A percentile compares a stretch with the other conserved stretches of the same genome.
Conservation (phyloP, 2,888 invertebrate genomes). For the Cistogaster globosa region DNA sequence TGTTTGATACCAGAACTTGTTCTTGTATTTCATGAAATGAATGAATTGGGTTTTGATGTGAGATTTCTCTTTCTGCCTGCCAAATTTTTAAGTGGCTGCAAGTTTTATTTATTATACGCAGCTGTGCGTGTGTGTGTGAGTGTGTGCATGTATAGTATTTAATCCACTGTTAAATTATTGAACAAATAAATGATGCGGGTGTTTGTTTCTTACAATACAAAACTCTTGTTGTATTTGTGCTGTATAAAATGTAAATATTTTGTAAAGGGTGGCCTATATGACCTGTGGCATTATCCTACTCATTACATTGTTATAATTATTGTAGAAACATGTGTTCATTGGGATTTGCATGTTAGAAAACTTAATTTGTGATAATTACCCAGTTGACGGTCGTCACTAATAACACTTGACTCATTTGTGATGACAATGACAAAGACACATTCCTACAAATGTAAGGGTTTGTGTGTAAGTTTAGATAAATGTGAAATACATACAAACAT, state of each 20-base stretch:
- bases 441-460: neutral
- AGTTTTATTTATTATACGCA: constrained; percentile 32
- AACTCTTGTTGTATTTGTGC: constrained; percentile 11
- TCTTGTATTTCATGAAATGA: constrained; percentile 45
- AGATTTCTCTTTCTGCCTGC: constrained; percentile 42
- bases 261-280: constrained; percentile 45
- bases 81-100: constrained; percentile 49
- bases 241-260: neutral
- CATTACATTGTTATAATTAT: constrained; percentile 55
- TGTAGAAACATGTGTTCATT: constrained; percentile 59
- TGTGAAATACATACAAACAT: neutral
- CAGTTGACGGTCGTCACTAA: constrained; percentile 67
- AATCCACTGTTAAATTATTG: constrained; percentile 73
- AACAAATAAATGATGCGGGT: constrained; percentile 47
- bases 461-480: constrained; percentile 3
- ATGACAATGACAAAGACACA: constrained; percentile 43
- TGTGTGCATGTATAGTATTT: constrained; percentile 58
- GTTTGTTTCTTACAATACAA: constrained; percentile 46
- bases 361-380: constrained; percentile 71
- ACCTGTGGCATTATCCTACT: constrained; percentile 60
- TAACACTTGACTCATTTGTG: constrained; percentile 69
- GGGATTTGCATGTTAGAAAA: constrained; percentile 69
- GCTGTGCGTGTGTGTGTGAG: neutral
- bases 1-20: constrained; percentile 69
- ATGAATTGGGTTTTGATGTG: constrained; percentile 17